Percentiles rank a stretch among this genome's conserved stretches.
Conservation (phyloP, 2,797 vertebrate species). For the Pelodytes ibericus region DNA sequence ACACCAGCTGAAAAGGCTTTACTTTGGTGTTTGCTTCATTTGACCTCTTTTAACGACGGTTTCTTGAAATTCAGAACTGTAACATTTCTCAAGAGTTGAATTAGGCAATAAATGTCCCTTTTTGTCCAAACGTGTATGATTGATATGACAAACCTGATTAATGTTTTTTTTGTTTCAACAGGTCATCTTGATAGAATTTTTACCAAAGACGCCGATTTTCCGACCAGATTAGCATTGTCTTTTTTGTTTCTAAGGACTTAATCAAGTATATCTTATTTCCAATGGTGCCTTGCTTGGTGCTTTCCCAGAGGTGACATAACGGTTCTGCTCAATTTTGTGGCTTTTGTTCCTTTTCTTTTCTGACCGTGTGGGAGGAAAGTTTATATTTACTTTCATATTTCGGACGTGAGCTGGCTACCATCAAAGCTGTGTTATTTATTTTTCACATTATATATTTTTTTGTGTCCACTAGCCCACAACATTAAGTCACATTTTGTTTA, state of each 20-base stretch:
- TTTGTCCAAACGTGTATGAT: constrained; percentile 37
- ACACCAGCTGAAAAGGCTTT: constrained; percentile 71
- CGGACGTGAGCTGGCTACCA: no score
- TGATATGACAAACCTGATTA: constrained; percentile 28
- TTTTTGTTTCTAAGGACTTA: constrained; percentile 77
- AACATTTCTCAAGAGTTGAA: constrained; percentile 20
- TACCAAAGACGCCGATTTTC: constrained; percentile 99
- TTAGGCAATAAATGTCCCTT: constrained; percentile 44
- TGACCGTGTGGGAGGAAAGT: no score
- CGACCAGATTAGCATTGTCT: constrained; percentile 89
- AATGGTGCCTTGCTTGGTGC: constrained; percentile 90
- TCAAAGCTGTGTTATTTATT: no score
- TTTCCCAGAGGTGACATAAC: constrained; percentile 76
- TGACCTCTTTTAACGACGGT: constrained; percentile 35
- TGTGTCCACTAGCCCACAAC: no score
- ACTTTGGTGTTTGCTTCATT: constrained; percentile 73
- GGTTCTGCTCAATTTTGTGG: constrained; percentile 77
- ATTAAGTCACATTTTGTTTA: no score
- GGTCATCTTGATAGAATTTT: constrained; percentile 99
- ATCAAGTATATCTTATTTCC: constrained; percentile 78
- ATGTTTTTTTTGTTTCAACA: constrained; percentile 70
- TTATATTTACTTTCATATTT: no score
- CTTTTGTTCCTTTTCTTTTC: constrained; percentile 57
- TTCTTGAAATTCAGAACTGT: constrained; percentile 1
- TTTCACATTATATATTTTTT: no score